Base-by-base conservation (phyloP, 2,797 vertebrate genomes). In the Galago senegalensis region DNA sequence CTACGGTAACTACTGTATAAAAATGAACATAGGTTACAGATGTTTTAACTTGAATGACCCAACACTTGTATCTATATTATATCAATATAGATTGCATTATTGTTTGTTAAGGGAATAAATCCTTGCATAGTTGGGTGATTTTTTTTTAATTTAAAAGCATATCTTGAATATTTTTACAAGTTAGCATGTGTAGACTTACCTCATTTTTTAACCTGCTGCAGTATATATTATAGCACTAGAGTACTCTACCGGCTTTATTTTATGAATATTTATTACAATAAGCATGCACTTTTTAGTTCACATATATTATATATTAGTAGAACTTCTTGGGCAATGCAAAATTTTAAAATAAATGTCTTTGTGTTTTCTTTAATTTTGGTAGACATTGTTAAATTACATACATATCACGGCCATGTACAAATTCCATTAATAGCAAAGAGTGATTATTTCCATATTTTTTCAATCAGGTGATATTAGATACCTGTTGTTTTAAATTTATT, bases 121-220 rank as follows among this genome's bases (percentile, higher is more conserved):
- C 31, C 65, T 73, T 67, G 20, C 60, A 80, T 37, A 65, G 2
- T 34, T 49, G 83, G 1, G 1, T 27, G 25, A 63, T 27, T 79
- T 86, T 63, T 85, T 63, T 85, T 76, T 25, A 58, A 31, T 56
- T 80, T 56, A 80, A 73, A 73, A 80, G 7, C 37, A n/a, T 37
- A 73, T 60, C 58, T 80, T 89, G 10, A 73, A 85, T 67, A 49
- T 27, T 73, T 85, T 58, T 95, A 60, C 7, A 81, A 70, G 27
- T 84, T 65, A 23, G 9, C 61, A 63, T 37, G 7, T n/a, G 40
- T 29, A 83, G 21, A 76, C 56, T 75, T 46, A n/a, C 20, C 46
- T n/a, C 60, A 84, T 37, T 92, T 94, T 93, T 76, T 69, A 82
- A 76, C n/a, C 70, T 87, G 49, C 60, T 83, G 5, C 4, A 10